Conservation (phyloP, 2,113 vertebrate species). For the Centropristis striata region DNA sequence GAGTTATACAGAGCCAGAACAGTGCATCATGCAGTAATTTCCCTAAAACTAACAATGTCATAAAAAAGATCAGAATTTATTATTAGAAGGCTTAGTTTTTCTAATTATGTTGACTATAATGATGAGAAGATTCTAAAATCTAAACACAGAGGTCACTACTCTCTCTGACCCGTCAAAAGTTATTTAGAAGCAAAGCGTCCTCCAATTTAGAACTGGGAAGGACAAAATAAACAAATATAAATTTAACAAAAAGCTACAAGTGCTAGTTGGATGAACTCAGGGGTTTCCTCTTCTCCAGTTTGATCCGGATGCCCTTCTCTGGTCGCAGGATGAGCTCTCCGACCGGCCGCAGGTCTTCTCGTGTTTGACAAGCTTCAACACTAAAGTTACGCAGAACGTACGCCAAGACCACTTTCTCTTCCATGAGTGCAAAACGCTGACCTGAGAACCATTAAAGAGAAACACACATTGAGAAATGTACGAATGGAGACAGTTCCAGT, state of each 20-base stretch:
- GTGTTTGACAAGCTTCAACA: conserved; percentile 88
- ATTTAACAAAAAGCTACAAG: background rate
- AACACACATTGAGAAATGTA: too few species aligned
- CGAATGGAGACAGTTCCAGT: background rate
- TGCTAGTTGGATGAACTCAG: background rate
- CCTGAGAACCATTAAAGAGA: conserved; percentile 83
- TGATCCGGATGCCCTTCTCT: conserved; percentile 90
- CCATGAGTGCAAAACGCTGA: conserved; percentile 94
- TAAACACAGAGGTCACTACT: background rate
- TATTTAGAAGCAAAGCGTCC: background rate
- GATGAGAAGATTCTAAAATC: background rate
- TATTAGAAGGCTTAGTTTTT: background rate
- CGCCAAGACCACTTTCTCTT: conserved; percentile 92
- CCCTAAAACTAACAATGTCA: background rate
- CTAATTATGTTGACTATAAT: background rate
- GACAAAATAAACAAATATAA: background rate
- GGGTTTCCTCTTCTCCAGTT: conserved; percentile 85
- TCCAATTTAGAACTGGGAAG: background rate
- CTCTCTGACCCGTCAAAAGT: background rate
- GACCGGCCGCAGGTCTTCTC: conserved; percentile 86
- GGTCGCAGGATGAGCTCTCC: conserved; percentile 94
- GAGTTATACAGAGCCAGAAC: background rate
- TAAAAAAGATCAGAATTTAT: background rate
- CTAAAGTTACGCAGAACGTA: conserved; percentile 89
- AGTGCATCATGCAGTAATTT: background rate